Conservation (phyloP, 2,113 vertebrate genomes). For the Pseudorasbora parva region DNA sequence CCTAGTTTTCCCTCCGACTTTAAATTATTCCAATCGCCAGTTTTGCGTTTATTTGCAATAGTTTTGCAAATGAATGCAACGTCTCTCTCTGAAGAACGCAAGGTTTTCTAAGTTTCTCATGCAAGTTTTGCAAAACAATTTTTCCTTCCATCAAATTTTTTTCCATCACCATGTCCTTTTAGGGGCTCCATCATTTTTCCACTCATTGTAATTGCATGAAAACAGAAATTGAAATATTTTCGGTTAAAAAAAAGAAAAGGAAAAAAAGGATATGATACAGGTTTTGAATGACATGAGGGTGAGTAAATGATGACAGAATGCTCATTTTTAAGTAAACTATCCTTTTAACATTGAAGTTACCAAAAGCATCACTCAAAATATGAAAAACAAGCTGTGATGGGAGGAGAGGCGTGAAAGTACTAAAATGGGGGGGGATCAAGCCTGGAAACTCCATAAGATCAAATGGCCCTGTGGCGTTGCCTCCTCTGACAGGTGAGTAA, state of each 20-base stretch:
- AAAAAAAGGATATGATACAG: not conserved
- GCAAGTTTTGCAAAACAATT: not conserved
- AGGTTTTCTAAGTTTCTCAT: not conserved
- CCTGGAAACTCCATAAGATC: constrained; percentile 34
- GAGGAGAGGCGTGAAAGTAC: constrained; percentile 10
- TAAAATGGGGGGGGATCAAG: constrained; percentile 14
- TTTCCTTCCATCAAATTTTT: not conserved
- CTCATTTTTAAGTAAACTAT: not conserved
- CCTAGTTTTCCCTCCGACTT: not conserved
- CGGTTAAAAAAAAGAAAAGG: not conserved
- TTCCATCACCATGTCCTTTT: not conserved
- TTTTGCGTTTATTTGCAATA: not conserved
- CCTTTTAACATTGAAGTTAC: not conserved
- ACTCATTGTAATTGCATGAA: not conserved
- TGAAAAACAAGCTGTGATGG: constrained; percentile 23
- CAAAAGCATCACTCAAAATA: constrained; percentile 7
- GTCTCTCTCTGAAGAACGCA: not conserved
- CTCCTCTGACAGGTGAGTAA: constrained; percentile 54
- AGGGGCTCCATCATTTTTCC: not conserved
- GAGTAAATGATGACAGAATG: not conserved
- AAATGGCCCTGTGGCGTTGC: constrained; percentile 31
- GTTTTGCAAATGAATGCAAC: not conserved
- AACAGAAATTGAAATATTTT: not conserved
- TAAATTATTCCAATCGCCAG: not conserved
- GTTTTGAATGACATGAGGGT: not conserved